These are phyloP conservation scores for Nesogale talazaci DNA, from an alignment of 2,113 vertebrate genomes.

Conservation along the genomic window DNA sequence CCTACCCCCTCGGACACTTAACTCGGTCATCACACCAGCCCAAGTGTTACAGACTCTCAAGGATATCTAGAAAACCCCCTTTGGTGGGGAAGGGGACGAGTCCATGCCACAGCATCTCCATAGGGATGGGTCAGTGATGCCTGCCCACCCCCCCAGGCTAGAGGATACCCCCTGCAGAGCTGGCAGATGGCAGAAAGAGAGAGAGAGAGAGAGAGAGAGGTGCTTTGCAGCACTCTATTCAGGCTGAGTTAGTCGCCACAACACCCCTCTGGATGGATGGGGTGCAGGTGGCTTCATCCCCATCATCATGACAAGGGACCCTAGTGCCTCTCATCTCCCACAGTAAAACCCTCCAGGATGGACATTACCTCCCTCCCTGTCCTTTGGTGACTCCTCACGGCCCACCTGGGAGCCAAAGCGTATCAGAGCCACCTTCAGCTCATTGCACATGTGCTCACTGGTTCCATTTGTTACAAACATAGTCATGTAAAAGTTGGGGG, in stretches of 20 bases:
- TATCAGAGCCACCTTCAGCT: accelerated
- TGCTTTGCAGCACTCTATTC: neutral
- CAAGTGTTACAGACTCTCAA: neutral
- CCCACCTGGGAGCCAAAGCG: neutral
- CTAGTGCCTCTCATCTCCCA: neutral
- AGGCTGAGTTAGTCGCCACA: neutral
- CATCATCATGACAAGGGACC: neutral
- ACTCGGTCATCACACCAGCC: neutral
- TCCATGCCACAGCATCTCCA: neutral
- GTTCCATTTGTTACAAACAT: neutral
- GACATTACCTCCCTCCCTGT: no score
- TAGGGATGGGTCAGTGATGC: neutral
- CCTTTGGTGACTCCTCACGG: no score
- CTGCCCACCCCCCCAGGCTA: neutral
- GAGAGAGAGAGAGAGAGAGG: no score
- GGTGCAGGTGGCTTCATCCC: neutral
- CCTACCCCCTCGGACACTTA: neutral
- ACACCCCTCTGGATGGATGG: neutral
- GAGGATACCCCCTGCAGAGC: neutral
- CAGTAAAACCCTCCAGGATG: no score
- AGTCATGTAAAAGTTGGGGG: neutral
- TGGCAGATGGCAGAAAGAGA: neutral
- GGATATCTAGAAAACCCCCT: neutral
- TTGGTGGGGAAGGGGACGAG: no score
- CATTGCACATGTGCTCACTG: neutral